Conservation (phyloP, 2,888 invertebrate species). For the Geotrupes spiniger region DNA sequence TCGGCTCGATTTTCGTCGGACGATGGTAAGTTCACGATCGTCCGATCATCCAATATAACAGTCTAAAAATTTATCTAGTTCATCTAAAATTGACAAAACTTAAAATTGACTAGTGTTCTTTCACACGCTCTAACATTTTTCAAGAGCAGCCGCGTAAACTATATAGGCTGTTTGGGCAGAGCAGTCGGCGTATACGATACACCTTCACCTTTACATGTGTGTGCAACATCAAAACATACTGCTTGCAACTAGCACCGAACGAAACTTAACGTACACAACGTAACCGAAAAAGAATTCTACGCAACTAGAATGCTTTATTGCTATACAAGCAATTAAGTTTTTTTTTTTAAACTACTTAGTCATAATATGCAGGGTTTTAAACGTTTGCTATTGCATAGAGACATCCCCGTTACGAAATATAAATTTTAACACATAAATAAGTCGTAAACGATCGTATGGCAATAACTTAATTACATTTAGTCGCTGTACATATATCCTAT, state of each 20-base stretch:
- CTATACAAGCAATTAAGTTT: slow-evolving; percentile 25
- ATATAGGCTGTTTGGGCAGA: slow-evolving; percentile 47
- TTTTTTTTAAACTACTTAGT: slow-evolving; percentile 5
- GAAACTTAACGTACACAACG: slow-evolving; percentile 25
- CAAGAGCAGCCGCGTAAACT: slow-evolving; percentile 44
- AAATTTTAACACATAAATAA: slow-evolving; percentile 17
- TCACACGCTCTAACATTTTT: slow-evolving; percentile 44
- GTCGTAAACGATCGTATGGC: slow-evolving; percentile 26
- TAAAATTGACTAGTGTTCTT: slow-evolving; percentile 51
- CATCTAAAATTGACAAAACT: slow-evolving; percentile 52
- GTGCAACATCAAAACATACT: slow-evolving; percentile 43
- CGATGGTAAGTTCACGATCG: slow-evolving; percentile 33
- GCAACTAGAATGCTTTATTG: slow-evolving; percentile 20
- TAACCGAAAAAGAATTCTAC: not conserved
- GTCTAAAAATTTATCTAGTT: slow-evolving; percentile 47
- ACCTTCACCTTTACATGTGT: slow-evolving; percentile 31
- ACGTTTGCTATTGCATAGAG: no score
- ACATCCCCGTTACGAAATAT: slow-evolving; percentile 19
- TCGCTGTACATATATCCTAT: slow-evolving; percentile 12
- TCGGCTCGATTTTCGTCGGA: slow-evolving; percentile 24
- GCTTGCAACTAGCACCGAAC: slow-evolving; percentile 33
- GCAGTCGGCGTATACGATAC: slow-evolving; percentile 36
- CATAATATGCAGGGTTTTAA: slow-evolving; percentile 5
- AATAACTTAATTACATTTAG: slow-evolving; percentile 25
- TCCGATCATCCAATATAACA: slow-evolving; percentile 37